These are phyloP conservation scores for Brachyalestes nurse DNA, from an alignment of 2,797 vertebrate species.

Conservation along the genomic window DNA sequence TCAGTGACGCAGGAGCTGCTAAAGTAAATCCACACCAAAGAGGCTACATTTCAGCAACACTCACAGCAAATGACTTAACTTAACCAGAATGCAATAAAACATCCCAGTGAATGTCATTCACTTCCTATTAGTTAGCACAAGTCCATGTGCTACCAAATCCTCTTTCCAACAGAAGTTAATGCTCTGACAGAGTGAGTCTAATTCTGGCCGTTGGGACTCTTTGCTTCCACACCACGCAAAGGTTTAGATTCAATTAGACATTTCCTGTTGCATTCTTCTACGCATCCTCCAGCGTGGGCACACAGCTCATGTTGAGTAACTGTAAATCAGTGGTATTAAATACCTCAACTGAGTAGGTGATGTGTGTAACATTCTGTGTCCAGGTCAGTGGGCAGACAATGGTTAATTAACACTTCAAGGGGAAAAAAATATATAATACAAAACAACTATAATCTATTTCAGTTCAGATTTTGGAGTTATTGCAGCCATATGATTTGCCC, in stretches of 20 bases:
- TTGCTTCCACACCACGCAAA: not conserved
- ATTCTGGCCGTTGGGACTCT: slow-evolving; percentile 46
- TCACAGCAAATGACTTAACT: not conserved
- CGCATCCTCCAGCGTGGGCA: not conserved
- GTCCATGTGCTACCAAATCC: slow-evolving; percentile 62
- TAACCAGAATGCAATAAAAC: not conserved
- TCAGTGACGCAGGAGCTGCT: not conserved
- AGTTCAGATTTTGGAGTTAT: not conserved
- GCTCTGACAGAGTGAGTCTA: slow-evolving; percentile 56
- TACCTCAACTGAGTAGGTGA: not conserved
- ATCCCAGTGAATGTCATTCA: slow-evolving; percentile 47
- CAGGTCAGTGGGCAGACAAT: slow-evolving; percentile 3
- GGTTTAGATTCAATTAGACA: slow-evolving; percentile 11
- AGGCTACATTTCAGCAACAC: not conserved
- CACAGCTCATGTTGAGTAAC: not conserved
- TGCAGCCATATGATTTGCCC: not conserved
- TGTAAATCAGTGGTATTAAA: not conserved
- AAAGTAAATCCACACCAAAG: not conserved
- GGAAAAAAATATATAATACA: not conserved
- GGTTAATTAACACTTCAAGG: not conserved
- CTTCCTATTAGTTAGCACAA: slow-evolving; percentile 62
- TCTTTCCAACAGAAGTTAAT: slow-evolving; percentile 67
- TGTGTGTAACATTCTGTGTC: not conserved
- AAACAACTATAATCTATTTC: not conserved
- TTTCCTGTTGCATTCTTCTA: slow-evolving; percentile 14